Base-by-base conservation (phyloP, 2,113 vertebrate species). In the Stercorarius parasiticus region DNA sequence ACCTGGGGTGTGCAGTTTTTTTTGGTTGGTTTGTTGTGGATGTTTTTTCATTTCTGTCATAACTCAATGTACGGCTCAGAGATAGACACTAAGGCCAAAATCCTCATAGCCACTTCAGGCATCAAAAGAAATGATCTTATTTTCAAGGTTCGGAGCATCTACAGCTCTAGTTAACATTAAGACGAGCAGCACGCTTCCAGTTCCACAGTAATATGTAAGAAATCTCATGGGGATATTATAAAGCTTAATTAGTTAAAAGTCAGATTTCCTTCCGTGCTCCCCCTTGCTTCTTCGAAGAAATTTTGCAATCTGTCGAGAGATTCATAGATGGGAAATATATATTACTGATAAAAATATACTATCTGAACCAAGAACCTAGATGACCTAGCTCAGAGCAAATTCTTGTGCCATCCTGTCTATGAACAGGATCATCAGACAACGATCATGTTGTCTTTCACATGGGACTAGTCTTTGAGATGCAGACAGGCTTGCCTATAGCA, bases 1-100 rank as follows among this genome's bases (percentile, higher is more conserved):
- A 69, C 4, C 18, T 50, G 42, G 11, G 20, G 7, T n/a, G 7
- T 40, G 12, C 0, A 1, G 18, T 5, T 3, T 14, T 52, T 40
- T 6, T 22, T 25, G 7, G 3, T 34, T 42, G 8, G 21, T 50
- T 55, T 27, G 36, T 32, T 66, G 11, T 20, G n/a, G 19, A 7
- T 59, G 32, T 36, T 27, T 56, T 77, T n/a, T 27, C 1, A 59
- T 64, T 69, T 81, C n/a, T 86, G 12, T 6, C 7, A 15, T 64
- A 77, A 50, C 3, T 69, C 30, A n/a, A 0, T 36, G 2, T 55
- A n/a, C 29, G 32, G 72, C 11, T 56, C 8, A 6, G 21, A 73
- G 32, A 21, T 12, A 59, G 11, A 69, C 4, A 7, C 2, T 43
- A 34, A 32, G 29, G 23, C 32, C 42, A 73, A 82, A 93, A 77